These are phyloP conservation scores for Spea bombifrons DNA, from an alignment of 2,113 vertebrate species.

Conservation along the genomic window DNA sequence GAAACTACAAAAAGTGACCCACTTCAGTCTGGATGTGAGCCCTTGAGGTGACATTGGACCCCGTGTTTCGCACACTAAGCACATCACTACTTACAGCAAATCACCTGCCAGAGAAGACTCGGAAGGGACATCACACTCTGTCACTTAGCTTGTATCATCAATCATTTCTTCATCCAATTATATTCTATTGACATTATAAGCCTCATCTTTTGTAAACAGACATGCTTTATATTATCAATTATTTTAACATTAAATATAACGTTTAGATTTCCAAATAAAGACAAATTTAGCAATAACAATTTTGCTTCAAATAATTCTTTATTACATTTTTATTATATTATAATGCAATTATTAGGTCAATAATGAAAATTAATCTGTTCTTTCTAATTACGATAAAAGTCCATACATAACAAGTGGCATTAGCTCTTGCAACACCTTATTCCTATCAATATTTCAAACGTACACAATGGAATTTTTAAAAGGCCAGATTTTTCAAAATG, in stretches of 20 bases:
- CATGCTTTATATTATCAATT: slow-evolving; percentile 2
- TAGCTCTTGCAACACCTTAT: not conserved
- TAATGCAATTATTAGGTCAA: not conserved
- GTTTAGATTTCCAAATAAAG: too few species aligned
- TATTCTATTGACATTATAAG: slow-evolving; percentile 25
- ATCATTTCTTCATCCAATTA: slow-evolving; percentile 38
- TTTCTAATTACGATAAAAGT: not conserved
- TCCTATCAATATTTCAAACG: slow-evolving; percentile 8
- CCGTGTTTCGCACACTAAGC: slow-evolving; percentile 22
- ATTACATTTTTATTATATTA: not conserved
- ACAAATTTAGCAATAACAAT: too few species aligned
- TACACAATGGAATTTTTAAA: slow-evolving; percentile 15
- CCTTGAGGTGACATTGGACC: slow-evolving; percentile 26
- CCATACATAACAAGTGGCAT: not conserved
- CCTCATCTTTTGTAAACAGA: slow-evolving; percentile 20
- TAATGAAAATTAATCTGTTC: not conserved
- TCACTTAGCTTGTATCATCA: slow-evolving; percentile 30
- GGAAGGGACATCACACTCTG: slow-evolving; percentile 2
- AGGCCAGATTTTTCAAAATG: not conserved
- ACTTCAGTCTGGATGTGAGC: slow-evolving; percentile 16
- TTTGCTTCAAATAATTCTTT: not conserved
- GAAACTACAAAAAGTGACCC: slow-evolving; percentile 22
- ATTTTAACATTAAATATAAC: not conserved
- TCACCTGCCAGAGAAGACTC: slow-evolving; percentile 31
- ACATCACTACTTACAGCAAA: slow-evolving; percentile 11